Evolutionary conservation across 1,140 invertebrate species (phyloP).

Genomic region (Eriosoma lanigerum): DNA sequence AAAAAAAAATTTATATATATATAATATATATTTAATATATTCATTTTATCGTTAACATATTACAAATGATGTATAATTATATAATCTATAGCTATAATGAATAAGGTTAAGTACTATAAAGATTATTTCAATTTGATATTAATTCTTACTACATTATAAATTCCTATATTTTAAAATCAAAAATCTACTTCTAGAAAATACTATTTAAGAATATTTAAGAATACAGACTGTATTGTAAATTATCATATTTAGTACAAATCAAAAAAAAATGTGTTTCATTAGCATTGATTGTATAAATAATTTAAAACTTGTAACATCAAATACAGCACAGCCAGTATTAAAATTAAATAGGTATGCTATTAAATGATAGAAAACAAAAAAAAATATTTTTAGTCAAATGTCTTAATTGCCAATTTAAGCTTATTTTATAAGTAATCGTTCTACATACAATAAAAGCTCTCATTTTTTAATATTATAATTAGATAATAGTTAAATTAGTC

Average conservation of each 20-base stretch:
- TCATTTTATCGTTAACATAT: not conserved
- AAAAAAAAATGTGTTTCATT: no score
- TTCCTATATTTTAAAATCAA: not conserved
- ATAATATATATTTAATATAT: not conserved
- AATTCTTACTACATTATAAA: not conserved
- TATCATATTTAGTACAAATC: no score
- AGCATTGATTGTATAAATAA: not conserved
- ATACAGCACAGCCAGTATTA: not conserved
- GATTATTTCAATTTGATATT: not conserved
- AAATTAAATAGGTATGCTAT: no score
- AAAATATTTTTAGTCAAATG: no score
- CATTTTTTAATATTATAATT: constrained; percentile 11
- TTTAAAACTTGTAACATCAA: not conserved
- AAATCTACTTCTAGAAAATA: constrained; percentile 4
- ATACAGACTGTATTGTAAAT: no score
- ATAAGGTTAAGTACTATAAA: not conserved
- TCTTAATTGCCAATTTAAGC: no score
- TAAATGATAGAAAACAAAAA: no score
- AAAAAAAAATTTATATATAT: not conserved
- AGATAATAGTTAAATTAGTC: not conserved
- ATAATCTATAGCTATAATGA: not conserved
- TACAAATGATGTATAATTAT: not conserved
- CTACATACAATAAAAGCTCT: not conserved
- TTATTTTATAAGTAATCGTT: not conserved
- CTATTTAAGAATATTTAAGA: no score